Evolutionary conservation across 2,797 vertebrate genomes (phyloP), one percentile per base, ranked within the genome.

Genomic region (Petrocephalus sullivani): DNA sequence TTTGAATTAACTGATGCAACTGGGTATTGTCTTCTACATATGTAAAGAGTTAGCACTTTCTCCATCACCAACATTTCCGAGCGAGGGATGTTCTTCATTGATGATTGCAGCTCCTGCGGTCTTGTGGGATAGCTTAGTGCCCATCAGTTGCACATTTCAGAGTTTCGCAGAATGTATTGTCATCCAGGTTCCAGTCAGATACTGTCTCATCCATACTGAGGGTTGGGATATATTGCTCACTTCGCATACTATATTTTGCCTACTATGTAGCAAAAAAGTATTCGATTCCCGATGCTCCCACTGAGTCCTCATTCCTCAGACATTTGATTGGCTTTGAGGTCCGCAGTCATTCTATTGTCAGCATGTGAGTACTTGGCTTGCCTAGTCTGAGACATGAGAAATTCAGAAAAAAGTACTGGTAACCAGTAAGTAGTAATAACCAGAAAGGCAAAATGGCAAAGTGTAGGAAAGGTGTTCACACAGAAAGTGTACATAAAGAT

Each of bases 401-500:
- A 71, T 71, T 71, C 33, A 28, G 14, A 0, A 6, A 33, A 33
- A 71, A 37, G 28, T 71, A 33, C 12, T 41, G 37, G 14, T 51
- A 51, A 10, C 23, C 23, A 3, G 37, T 3, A 41, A 41, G 37
- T 28, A 37, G 64, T 37, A 12, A 37, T 33, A 46, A 78, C n/a
- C 33, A 46, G 41, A 78, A 78, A 37, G 3, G 41, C n/a, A 53
- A 21, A 56, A 86, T 57, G 83, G 51, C 37, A 64, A 49, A 2
- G 60, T 23, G 51, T 53, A 4, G 37, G 33, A 19, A 85, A 85
- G 83, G n/a, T 57, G 41, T 75, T 85, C 58, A 28, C 53, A 2
- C 28, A 23, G 83, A 56, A 28, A 71, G 51, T 71, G 83, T 61
- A 28, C 64, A 85, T 58, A 88, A 88, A 21, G 61, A 21, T 60